Evolutionary conservation across 2,113 vertebrate species (phyloP).

Genomic region (Nestor notabilis): DNA sequence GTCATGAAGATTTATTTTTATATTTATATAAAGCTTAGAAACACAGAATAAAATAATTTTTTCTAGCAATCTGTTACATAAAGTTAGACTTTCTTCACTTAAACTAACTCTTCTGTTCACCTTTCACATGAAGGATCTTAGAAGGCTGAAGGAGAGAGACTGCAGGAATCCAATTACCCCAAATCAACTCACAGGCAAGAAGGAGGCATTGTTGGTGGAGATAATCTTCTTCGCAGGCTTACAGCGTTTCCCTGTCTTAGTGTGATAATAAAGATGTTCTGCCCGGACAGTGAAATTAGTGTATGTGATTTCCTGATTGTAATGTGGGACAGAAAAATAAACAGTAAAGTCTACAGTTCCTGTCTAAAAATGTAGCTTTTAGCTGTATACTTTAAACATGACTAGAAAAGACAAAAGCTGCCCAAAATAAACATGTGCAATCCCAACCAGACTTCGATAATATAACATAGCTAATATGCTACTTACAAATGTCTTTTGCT

Average conservation of each 20-base stretch:
- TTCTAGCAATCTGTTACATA: background rate
- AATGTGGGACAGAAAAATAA: background rate
- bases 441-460: background rate
- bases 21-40: background rate
- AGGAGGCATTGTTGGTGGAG: background rate
- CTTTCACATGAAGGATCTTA: background rate
- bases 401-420: background rate
- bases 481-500: background rate
- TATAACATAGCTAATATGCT: background rate
- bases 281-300: background rate
- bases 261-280: background rate
- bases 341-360: background rate
- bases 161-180: slow-evolving; percentile 20
- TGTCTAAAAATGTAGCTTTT: background rate
- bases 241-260: background rate
- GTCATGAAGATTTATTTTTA: background rate
- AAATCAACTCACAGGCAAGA: background rate
- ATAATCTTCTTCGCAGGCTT: background rate
- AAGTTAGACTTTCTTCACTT: background rate
- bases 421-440: background rate
- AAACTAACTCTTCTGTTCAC: background rate
- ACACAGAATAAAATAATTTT: background rate
- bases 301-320: background rate
- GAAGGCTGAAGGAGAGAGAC: background rate
- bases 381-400: background rate